These are phyloP conservation scores for Chelonia mydas DNA, from an alignment of 2,797 vertebrate genomes.

Conservation along the genomic window DNA sequence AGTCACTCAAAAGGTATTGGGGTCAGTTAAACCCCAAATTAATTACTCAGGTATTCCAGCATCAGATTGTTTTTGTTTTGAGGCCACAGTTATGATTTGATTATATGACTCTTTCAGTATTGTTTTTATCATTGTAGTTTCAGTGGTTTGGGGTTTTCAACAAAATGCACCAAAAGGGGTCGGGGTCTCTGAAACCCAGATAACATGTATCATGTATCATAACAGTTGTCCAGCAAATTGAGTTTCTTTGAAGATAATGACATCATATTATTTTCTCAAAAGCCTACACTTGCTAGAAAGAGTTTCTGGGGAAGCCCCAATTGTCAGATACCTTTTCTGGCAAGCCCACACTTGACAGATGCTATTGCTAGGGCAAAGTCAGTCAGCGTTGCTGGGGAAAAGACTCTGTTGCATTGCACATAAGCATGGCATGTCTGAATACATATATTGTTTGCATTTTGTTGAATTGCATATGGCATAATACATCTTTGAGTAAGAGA, in stretches of 20 bases:
- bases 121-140: no score
- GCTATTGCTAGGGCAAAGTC: not conserved
- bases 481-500: not conserved
- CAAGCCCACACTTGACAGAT: not conserved
- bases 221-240: not conserved
- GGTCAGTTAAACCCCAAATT: no score
- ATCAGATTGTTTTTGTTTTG: no score
- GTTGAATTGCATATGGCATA: not conserved
- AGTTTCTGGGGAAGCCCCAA: not conserved
- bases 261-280: not conserved
- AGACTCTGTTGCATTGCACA: not conserved
- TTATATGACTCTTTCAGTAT: no score
- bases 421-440: not conserved
- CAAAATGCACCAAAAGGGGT: no score
- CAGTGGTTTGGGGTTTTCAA: no score
- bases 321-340: not conserved
- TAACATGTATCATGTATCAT: not conserved
- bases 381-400: not conserved
- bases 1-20: no score
- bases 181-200: not conserved
- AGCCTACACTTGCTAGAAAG: not conserved
- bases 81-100: no score
- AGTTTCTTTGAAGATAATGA: not conserved
- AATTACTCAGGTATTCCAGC: no score
- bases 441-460: not conserved